These are phyloP conservation scores for Saguinus imperator DNA, from an alignment of 2,113 vertebrate genomes.

Conservation along the genomic window DNA sequence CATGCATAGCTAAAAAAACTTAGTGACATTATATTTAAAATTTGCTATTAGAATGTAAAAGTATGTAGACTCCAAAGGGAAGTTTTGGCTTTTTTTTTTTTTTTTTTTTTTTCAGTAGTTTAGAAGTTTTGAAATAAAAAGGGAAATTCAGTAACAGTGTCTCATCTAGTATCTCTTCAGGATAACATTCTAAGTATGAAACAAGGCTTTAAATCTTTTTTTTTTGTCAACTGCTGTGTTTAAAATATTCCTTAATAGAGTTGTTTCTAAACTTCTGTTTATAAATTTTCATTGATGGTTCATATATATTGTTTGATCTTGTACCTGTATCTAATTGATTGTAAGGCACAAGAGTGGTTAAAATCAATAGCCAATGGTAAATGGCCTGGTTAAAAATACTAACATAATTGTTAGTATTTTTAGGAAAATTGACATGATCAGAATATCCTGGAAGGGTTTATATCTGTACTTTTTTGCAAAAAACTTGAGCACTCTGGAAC, in stretches of 20 bases:
- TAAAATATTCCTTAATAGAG: not conserved
- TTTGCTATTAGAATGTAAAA: not conserved
- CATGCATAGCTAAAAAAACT: not conserved
- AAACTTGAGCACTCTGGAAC: not conserved
- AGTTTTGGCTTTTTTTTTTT: not conserved
- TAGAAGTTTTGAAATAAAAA: not conserved
- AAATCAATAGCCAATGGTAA: not conserved
- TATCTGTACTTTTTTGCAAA: not conserved
- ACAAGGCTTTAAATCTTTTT: not conserved
- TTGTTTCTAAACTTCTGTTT: not conserved
- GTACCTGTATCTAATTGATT: not conserved
- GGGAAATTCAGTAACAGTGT: not conserved
- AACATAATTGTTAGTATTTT: not conserved
- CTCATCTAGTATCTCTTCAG: not conserved
- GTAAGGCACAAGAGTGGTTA: not conserved
- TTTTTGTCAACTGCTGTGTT: not conserved
- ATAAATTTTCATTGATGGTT: not conserved
- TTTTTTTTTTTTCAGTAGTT: constrained; percentile 2
- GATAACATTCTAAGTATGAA: not conserved
- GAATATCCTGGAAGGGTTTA: constrained; percentile 8
- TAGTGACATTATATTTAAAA: not conserved
- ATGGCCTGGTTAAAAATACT: not conserved
- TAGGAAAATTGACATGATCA: constrained; percentile 4
- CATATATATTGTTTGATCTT: not conserved
- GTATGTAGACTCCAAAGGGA: not conserved